Evolutionary conservation across 2,888 invertebrate species (phyloP).

Genomic region (Microplitis deprimator): DNA sequence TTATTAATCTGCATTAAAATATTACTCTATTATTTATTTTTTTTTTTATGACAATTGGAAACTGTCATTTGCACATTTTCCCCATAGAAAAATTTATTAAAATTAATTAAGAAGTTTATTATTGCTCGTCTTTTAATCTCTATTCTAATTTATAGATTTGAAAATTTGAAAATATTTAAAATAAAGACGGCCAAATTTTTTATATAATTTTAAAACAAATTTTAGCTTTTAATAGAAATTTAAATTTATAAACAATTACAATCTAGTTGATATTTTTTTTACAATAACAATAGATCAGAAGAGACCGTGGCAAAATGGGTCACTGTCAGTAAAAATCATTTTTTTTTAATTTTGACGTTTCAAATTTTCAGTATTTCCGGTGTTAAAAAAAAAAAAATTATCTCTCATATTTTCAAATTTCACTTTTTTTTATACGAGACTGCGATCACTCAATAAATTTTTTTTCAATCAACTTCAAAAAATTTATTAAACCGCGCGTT

Average conservation of each 20-base stretch:
- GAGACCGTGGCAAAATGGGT: not conserved
- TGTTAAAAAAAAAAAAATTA: too few species aligned
- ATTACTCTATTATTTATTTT: not conserved
- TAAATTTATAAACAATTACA: not conserved
- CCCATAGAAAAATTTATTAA: too few species aligned
- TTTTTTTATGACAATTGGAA: not conserved
- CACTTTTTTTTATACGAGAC: too few species aligned
- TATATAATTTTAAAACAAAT: too few species aligned
- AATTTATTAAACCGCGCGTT: too few species aligned
- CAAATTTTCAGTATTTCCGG: too few species aligned
- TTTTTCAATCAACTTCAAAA: too few species aligned
- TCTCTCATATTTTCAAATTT: too few species aligned
- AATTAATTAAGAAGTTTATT: too few species aligned
- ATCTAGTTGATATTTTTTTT: not conserved
- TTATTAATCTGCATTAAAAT: not conserved
- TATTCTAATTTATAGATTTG: not conserved
- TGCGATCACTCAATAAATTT: too few species aligned
- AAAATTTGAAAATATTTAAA: not conserved
- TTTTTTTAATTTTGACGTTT: not conserved
- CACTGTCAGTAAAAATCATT: not conserved
- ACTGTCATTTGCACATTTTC: not conserved
- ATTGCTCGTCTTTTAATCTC: not conserved
- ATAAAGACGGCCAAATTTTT: not conserved
- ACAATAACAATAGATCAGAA: not conserved
- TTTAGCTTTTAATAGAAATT: not conserved